These are phyloP conservation scores for Meandrusa payeni DNA, from an alignment of 2,888 invertebrate genomes.

Conservation along the genomic window DNA sequence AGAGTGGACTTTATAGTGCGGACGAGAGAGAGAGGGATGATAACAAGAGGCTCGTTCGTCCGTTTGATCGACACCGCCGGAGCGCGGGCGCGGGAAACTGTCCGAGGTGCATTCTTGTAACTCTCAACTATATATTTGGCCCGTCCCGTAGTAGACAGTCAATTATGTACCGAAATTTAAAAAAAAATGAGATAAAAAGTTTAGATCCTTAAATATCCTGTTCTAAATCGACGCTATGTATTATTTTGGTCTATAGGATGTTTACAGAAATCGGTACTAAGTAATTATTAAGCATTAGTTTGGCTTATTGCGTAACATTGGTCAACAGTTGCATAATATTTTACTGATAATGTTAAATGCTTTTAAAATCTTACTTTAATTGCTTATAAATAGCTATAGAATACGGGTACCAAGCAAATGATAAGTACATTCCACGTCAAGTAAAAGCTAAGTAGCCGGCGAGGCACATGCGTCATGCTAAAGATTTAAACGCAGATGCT, in stretches of 20 bases:
- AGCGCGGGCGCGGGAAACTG: conserved; percentile 72
- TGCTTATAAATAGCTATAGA: conserved; percentile 2
- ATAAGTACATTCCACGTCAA: conserved; percentile 11
- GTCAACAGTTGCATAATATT: too few relatives aligned
- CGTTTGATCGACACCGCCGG: conserved; percentile 80
- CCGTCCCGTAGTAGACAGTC: conserved; percentile 46
- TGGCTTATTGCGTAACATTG: too few relatives aligned
- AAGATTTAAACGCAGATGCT: conserved; percentile 61
- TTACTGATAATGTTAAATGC: too few relatives aligned
- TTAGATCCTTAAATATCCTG: too few relatives aligned
- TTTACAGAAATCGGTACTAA: too few relatives aligned
- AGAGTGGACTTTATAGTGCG: conserved; percentile 42
- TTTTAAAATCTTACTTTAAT: neutral
- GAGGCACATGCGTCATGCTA: conserved; percentile 42
- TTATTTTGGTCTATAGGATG: too few relatives aligned
- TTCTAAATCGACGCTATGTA: too few relatives aligned
- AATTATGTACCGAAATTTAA: conserved; percentile 22
- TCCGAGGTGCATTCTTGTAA: conserved; percentile 77
- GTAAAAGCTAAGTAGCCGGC: conserved; percentile 22
- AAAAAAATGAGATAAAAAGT: conserved; percentile 10
- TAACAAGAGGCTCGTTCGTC: conserved; percentile 79
- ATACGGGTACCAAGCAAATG: conserved; percentile 9
- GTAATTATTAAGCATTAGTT: too few relatives aligned
- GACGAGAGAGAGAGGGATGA: conserved; percentile 59
- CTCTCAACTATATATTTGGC: conserved; percentile 79